Conservation (phyloP, 2,797 vertebrate genomes). For the Picus viridis region DNA sequence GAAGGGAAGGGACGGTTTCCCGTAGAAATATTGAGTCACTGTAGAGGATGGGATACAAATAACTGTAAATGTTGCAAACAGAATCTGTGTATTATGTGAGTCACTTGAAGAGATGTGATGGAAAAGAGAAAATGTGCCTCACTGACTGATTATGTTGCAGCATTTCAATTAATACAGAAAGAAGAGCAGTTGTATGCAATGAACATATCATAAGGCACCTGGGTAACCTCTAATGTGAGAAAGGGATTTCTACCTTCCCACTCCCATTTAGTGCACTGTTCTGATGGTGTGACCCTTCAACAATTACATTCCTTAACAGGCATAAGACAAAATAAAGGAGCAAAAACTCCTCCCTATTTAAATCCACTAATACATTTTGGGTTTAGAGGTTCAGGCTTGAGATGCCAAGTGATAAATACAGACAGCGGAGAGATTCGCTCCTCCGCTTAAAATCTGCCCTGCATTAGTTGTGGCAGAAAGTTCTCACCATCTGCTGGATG, state of each 20-base stretch:
- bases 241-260: background rate
- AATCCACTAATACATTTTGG: background rate
- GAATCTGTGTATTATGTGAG: background rate
- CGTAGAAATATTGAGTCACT: constrained; percentile 13
- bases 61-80: constrained; percentile 26
- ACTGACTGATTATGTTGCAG: background rate
- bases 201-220: background rate
- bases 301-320: background rate
- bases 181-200: background rate
- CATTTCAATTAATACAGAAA: background rate
- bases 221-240: background rate
- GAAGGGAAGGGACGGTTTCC: background rate
- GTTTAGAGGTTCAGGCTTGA: background rate
- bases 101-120: background rate
- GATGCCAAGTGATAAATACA: background rate
- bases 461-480: background rate
- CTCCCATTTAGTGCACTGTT: background rate
- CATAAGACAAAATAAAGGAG: background rate
- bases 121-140: background rate
- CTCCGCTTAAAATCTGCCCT: background rate
- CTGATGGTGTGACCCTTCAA: background rate
- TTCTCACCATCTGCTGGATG: background rate
- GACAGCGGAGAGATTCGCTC: background rate
- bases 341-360: background rate
- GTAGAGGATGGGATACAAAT: constrained; percentile 12